phyloP scores from a whole-genome alignment of 2,888 invertebrate species.

The Noctua fimbriata region DNA sequence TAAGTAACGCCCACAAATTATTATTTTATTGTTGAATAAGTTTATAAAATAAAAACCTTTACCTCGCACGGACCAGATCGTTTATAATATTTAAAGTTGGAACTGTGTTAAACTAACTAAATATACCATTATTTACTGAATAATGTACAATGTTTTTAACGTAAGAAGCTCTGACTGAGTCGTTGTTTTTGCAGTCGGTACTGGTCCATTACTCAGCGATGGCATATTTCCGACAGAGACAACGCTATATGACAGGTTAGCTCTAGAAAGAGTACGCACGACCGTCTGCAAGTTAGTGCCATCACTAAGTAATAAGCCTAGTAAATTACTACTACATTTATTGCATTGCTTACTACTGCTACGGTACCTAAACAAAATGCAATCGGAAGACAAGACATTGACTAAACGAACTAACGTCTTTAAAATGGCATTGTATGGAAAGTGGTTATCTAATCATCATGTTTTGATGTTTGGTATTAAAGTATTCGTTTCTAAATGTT shows the following conservation, averaged over 20 bases:
- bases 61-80: constrained; percentile 18
- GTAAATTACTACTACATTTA: constrained; percentile 16
- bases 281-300: background rate
- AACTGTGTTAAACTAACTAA: constrained; percentile 36
- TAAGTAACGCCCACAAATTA: constrained; percentile 64
- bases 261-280: constrained; percentile 3
- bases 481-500: background rate
- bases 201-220: constrained; percentile 12
- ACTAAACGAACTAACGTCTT: constrained; percentile 40
- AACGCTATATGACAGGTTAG: constrained; percentile 4
- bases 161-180: constrained; percentile 43
- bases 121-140: constrained; percentile 19
- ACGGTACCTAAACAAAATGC: constrained; percentile 38
- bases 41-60: constrained; percentile 54
- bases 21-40: constrained; percentile 44
- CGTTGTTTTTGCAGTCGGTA: constrained; percentile 50
- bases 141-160: constrained; percentile 43
- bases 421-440: constrained; percentile 25
- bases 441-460: background rate
- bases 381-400: constrained; percentile 51
- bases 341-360: constrained; percentile 33
- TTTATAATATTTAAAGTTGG: constrained; percentile 28
- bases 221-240: constrained; percentile 8
- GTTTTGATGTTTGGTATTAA: constrained; percentile 2
- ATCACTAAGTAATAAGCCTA: constrained; percentile 5